Conservation (phyloP, 2,113 vertebrate species). For the Dryoscopus gambensis region DNA sequence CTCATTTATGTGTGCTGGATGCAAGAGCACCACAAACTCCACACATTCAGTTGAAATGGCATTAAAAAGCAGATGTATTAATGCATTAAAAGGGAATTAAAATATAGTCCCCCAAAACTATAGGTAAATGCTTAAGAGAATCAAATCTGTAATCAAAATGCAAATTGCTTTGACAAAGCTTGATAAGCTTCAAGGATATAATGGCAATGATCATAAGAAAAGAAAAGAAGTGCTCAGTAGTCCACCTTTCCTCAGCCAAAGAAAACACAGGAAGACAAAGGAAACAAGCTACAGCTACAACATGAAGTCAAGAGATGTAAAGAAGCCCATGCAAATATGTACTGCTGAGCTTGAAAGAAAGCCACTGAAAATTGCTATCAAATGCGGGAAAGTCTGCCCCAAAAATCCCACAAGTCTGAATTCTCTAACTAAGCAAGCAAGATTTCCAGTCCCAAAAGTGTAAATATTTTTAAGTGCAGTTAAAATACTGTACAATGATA, state of each 20-base stretch:
- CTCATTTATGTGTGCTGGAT: neutral
- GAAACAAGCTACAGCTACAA: neutral
- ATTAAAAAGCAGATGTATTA: neutral
- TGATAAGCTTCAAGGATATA: neutral
- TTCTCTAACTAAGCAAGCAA: neutral
- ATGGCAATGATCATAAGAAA: neutral
- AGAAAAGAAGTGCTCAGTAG: neutral
- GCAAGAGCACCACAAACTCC: neutral
- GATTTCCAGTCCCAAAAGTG: neutral
- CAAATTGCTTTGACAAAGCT: neutral
- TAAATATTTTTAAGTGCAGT: neutral
- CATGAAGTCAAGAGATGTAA: neutral
- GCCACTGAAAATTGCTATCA: neutral
- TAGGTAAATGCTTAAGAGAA: neutral
- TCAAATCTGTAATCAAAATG: neutral
- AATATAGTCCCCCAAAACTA: neutral
- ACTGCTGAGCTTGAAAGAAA: neutral
- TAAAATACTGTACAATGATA: neutral
- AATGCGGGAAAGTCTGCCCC: neutral
- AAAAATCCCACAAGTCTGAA: neutral
- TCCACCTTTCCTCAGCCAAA: neutral
- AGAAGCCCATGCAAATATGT: conserved; percentile 4
- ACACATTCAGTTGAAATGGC: neutral
- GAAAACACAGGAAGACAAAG: neutral
- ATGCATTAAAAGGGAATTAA: neutral